Conservation (phyloP, 2,888 invertebrate genomes). For the Agapetus fuscipes region DNA sequence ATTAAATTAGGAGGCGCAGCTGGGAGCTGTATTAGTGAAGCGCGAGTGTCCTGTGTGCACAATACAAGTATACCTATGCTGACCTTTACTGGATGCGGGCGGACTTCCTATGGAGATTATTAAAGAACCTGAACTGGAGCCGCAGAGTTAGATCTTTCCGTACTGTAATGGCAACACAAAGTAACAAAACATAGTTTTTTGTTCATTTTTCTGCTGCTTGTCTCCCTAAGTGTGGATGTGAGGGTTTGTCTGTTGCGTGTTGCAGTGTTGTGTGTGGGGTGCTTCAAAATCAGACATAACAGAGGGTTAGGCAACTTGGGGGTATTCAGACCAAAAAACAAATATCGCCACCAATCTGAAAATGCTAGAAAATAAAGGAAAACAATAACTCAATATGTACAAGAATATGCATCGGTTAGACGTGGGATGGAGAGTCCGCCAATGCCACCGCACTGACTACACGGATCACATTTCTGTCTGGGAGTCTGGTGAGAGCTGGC, state of each 20-base stretch:
- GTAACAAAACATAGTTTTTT: conserved; percentile 21
- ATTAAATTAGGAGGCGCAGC: conserved; percentile 21
- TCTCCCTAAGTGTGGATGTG: conserved; percentile 4
- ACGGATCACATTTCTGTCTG: too few species aligned
- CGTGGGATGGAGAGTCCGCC: too few species aligned
- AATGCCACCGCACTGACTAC: too few species aligned
- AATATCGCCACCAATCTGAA: conserved; percentile 12
- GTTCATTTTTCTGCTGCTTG: conserved; percentile 5
- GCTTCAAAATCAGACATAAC: background rate
- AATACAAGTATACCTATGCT: conserved; percentile 21
- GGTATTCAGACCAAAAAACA: conserved; percentile 11
- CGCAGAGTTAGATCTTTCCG: conserved; percentile 94
- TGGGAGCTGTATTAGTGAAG: conserved; percentile 20
- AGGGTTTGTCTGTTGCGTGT: background rate
- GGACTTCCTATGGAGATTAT: conserved; percentile 79
- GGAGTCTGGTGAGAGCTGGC: too few species aligned
- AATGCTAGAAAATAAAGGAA: conserved; percentile 13
- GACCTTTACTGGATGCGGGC: conserved; percentile 72
- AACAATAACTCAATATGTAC: conserved; percentile 12
- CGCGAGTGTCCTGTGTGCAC: conserved; percentile 14
- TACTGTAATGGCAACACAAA: conserved; percentile 63
- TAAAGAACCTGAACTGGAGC: conserved; percentile 93
- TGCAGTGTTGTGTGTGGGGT: background rate
- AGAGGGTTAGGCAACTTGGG: background rate
- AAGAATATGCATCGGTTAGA: conserved; percentile 3